Evolutionary conservation across 2,888 invertebrate species (phyloP).

Genomic region (Pteria penguin): DNA sequence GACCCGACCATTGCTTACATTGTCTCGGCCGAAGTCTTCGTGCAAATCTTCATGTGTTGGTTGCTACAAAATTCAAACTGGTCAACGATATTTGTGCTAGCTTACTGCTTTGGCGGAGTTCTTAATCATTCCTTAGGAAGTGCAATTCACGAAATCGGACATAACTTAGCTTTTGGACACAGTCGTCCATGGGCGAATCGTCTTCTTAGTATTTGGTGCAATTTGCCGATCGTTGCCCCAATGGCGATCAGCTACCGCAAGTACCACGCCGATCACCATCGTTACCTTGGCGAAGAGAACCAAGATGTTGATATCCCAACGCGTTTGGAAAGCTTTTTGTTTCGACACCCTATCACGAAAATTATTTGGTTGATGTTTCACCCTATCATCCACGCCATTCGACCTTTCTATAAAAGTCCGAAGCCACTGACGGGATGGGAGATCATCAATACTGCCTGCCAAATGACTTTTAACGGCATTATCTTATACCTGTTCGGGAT

Average conservation of each 20-base stretch:
- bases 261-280: constrained; percentile 80
- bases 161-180: constrained; percentile 79
- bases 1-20: constrained; percentile 74
- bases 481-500: constrained; percentile 70
- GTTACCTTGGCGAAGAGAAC: constrained; percentile 78
- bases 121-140: constrained; percentile 79
- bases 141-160: constrained; percentile 80
- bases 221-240: constrained; percentile 77
- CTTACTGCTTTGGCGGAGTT: constrained; percentile 75
- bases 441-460: constrained; percentile 71
- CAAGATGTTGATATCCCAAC: constrained; percentile 80
- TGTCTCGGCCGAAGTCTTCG: constrained; percentile 66
- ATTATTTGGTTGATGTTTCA: constrained; percentile 77
- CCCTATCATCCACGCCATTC: constrained; percentile 76
- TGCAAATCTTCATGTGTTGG: constrained; percentile 71
- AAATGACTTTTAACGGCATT: constrained; percentile 69
- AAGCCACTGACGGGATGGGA: constrained; percentile 75
- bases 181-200: constrained; percentile 72
- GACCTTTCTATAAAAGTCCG: constrained; percentile 79
- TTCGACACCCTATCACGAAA: constrained; percentile 77
- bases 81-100: constrained; percentile 66
- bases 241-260: constrained; percentile 79
- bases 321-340: constrained; percentile 74
- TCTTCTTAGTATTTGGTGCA: constrained; percentile 75
- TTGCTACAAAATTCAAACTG: constrained; percentile 70